These are phyloP conservation scores for Engraulis encrasicolus DNA, from an alignment of 2,113 vertebrate genomes.

Conservation along the genomic window DNA sequence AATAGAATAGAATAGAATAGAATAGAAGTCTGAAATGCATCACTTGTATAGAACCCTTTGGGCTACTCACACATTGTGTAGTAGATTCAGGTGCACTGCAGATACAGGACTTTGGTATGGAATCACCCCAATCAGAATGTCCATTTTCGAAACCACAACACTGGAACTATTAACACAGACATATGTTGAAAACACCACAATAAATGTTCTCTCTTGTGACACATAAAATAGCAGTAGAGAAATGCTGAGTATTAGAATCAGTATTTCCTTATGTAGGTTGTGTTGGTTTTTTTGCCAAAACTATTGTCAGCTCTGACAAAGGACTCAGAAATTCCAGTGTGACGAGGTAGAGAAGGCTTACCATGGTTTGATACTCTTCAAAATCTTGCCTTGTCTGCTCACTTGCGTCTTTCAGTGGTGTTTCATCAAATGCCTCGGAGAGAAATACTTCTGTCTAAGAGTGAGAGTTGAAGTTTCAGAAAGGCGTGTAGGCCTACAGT, in stretches of 20 bases:
- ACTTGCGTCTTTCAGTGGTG: not conserved
- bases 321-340: not conserved
- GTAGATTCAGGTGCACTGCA: not conserved
- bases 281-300: not conserved
- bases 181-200: not conserved
- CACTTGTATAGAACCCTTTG: not conserved
- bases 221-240: not conserved
- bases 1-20: no score
- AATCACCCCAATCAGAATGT: not conserved
- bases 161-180: not conserved
- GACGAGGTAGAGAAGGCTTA: not conserved
- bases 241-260: no score
- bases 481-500: not conserved
- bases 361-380: not conserved
- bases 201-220: not conserved
- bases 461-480: not conserved
- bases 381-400: not conserved
- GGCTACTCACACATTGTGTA: not conserved
- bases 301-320: not conserved
- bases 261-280: no score
- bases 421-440: not conserved
- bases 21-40: no score
- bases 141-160: not conserved
- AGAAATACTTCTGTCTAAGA: not conserved
- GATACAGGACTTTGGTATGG: not conserved